Conservation (phyloP, 1,140 invertebrate genomes). For the Drosophila kikkawai region DNA sequence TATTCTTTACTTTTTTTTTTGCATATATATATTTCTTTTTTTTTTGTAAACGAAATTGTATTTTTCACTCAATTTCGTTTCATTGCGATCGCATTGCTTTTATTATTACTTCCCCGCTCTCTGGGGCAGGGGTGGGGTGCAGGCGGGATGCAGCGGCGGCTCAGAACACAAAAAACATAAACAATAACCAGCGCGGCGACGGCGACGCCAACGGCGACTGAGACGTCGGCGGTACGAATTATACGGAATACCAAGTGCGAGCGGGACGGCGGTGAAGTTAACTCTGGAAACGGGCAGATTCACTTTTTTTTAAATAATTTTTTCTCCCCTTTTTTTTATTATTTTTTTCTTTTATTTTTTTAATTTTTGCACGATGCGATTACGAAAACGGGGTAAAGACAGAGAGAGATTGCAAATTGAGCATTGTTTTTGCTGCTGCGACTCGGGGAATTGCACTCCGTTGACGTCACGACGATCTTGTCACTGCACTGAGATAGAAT, state of each 20-base stretch:
- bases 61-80: constrained; percentile 80
- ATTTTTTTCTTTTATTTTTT: constrained; percentile 25
- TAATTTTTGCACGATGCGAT: constrained; percentile 58
- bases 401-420: constrained; percentile 63
- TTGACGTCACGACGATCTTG: constrained; percentile 39
- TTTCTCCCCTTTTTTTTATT: constrained; percentile 48
- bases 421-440: constrained; percentile 42
- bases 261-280: constrained; percentile 61
- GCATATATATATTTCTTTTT: constrained; percentile 9
- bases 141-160: constrained; percentile 26
- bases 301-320: constrained; percentile 61
- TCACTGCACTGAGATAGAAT: constrained; percentile 64
- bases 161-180: constrained; percentile 81
- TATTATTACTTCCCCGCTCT: constrained; percentile 70
- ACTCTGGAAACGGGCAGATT: constrained; percentile 62
- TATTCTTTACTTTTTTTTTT: constrained; percentile 23
- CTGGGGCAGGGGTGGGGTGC: constrained; percentile 14
- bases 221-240: constrained; percentile 39
- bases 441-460: constrained; percentile 30
- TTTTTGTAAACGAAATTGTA: constrained; percentile 76
- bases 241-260: constrained; percentile 48
- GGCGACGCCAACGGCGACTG: constrained; percentile 40
- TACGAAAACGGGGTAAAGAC: constrained; percentile 66
- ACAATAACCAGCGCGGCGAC: constrained; percentile 70
- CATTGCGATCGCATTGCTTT: constrained; percentile 75